phyloP scores from a whole-genome alignment of 2,113 vertebrate species.

The Ranitomeya imitator region DNA sequence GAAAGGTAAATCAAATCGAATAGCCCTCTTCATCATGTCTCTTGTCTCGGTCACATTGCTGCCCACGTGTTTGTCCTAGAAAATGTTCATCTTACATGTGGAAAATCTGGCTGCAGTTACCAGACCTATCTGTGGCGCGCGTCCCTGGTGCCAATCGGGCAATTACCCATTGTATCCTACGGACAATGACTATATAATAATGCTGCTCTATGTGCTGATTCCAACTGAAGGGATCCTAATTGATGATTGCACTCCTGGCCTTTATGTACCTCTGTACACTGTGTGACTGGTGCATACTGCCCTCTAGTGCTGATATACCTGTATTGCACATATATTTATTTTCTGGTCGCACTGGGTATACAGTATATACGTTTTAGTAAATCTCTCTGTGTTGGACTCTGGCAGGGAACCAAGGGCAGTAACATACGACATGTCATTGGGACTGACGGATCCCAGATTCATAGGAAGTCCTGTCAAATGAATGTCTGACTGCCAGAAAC shows the following conservation, averaged over 20 bases:
- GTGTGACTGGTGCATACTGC: not conserved
- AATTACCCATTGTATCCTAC: constrained; percentile 28
- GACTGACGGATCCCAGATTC: constrained; percentile 28
- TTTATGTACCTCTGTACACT: not conserved
- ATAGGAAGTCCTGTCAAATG: not conserved
- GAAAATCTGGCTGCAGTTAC: not conserved
- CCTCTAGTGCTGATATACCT: not conserved
- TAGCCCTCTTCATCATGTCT: not conserved
- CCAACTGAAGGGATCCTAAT: constrained; percentile 23
- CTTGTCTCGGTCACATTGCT: constrained; percentile 1
- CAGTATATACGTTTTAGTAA: not conserved
- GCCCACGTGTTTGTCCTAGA: not conserved
- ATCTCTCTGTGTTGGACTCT: not conserved
- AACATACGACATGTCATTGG: not conserved
- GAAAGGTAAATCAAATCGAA: not conserved
- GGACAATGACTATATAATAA: constrained; percentile 13
- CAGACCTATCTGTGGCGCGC: not conserved
- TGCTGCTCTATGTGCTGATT: constrained; percentile 6
- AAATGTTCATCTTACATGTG: constrained; percentile 2
- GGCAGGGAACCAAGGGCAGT: constrained; percentile 1
- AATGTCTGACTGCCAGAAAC: constrained; percentile 29
- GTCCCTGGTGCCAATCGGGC: constrained; percentile 9
- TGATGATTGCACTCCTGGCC: constrained; percentile 5
- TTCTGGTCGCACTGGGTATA: not conserved
- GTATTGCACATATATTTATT: not conserved